Evolutionary conservation across 1,140 invertebrate species (phyloP), one percentile per base, ranked within the genome.

Genomic region (Drosophila ambigua): DNA sequence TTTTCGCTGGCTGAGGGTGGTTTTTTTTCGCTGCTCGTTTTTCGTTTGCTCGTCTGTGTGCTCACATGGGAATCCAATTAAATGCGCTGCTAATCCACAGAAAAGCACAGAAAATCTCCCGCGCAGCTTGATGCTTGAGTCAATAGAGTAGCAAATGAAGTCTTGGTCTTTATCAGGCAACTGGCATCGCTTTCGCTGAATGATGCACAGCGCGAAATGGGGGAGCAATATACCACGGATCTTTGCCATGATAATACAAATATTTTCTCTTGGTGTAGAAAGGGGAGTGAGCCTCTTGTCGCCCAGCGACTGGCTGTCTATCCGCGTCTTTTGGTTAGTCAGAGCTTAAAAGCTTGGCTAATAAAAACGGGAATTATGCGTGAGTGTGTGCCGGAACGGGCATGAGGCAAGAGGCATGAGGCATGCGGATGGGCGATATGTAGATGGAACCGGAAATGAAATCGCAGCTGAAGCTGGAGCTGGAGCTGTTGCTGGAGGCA

Each of bases 291-390:
- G 35, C 35, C 11, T 11, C 4, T 11, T 35, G 35, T 7, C 9
- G 4, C 9, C 3, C 16, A 16, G 16, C 16, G 16, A 9, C 8
- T 3, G 53, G 26, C 61, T 15, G 49, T 65, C 65, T 58, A 53
- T 74, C 31, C 41, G 72, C 13, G 53, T 45, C 61, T 66, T 50
- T 50, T 66, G 66, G 60, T 69, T 79, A 89, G 79, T 79, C 83
- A 77, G 57, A 69, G 79, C 83, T 88, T 89, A 88, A 88, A 89
- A 79, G 83, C 84, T 89, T 77, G 75, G 83, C 65, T 75, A 73
- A 89, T 88, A 89, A 89, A 69, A 89, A 89, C 68, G 73, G 53
- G 82, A 89, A 87, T 87, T 89, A 84, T 88, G 82, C 79, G 55
- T 74, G 60, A 53, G 46, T 60, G 73, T 50, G 69, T 72, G 64